Evolutionary conservation across 1,140 invertebrate genomes (phyloP).

Genomic region (Euura lappo): DNA sequence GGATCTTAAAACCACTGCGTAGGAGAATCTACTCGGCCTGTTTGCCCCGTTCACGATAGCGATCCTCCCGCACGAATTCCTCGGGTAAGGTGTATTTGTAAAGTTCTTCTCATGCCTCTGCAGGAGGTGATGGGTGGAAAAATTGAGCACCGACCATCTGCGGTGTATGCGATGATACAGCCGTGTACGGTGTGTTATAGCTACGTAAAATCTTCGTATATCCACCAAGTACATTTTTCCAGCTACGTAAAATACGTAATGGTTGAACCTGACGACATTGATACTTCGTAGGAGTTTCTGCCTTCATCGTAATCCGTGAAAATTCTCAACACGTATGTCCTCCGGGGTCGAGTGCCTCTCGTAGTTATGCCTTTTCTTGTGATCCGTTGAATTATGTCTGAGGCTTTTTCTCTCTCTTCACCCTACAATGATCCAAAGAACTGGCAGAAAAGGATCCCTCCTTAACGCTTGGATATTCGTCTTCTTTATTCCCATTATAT

Average conservation of each 20-base stretch:
- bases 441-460: not conserved
- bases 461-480: not conserved
- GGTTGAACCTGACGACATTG: not conserved
- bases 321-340: not conserved
- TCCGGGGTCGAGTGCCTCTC: not conserved
- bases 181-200: too few relatives aligned
- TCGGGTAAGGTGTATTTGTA: not conserved
- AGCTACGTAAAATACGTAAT: not conserved
- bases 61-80: not conserved
- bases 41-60: not conserved
- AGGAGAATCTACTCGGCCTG: not conserved
- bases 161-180: too few relatives aligned
- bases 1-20: not conserved
- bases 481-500: not conserved
- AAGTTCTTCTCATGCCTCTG: too few relatives aligned
- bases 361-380: conserved; percentile 5
- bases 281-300: not conserved
- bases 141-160: too few relatives aligned
- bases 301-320: not conserved
- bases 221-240: not conserved
- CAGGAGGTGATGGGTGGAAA: too few relatives aligned
- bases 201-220: not conserved
- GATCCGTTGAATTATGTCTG: not conserved
- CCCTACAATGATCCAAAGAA: not conserved
- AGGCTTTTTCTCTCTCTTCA: not conserved